phyloP scores from a whole-genome alignment of 2,113 vertebrate genomes.

The Plecotus auritus region DNA sequence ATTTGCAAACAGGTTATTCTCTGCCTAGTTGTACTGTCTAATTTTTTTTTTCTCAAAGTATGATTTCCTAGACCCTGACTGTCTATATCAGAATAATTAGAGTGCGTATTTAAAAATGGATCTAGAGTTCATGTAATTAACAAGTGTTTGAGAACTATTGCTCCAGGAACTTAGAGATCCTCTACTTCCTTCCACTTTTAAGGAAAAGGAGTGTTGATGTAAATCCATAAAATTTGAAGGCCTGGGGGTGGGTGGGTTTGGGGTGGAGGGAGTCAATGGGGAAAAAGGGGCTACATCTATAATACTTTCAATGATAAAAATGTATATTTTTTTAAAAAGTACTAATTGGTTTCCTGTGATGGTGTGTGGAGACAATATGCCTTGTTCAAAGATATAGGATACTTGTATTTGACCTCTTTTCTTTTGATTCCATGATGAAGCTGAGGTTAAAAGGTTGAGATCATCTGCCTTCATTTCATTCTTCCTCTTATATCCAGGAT shows the following conservation, averaged over 20 bases:
- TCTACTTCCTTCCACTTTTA: background rate
- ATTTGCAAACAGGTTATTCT: background rate
- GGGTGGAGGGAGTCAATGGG: too few relatives aligned
- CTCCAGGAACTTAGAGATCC: background rate
- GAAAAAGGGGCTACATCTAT: too few relatives aligned
- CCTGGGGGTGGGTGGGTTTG: too few relatives aligned
- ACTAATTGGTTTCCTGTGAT: background rate
- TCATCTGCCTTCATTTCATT: background rate
- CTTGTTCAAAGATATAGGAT: background rate
- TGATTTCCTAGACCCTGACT: background rate
- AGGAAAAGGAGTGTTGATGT: background rate
- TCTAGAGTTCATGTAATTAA: background rate
- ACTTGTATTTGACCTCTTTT: background rate
- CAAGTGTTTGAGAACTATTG: background rate
- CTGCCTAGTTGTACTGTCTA: background rate
- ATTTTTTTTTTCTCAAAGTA: background rate
- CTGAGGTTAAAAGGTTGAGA: background rate
- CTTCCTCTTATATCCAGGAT: background rate
- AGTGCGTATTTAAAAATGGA: background rate
- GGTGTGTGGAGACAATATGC: background rate
- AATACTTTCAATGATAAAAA: too few relatives aligned
- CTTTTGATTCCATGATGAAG: background rate
- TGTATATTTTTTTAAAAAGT: too few relatives aligned
- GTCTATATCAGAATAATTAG: background rate
- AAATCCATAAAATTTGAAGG: background rate